Conservation (phyloP, 2,113 vertebrate genomes). For the Campylorhamphus procurvoides region DNA sequence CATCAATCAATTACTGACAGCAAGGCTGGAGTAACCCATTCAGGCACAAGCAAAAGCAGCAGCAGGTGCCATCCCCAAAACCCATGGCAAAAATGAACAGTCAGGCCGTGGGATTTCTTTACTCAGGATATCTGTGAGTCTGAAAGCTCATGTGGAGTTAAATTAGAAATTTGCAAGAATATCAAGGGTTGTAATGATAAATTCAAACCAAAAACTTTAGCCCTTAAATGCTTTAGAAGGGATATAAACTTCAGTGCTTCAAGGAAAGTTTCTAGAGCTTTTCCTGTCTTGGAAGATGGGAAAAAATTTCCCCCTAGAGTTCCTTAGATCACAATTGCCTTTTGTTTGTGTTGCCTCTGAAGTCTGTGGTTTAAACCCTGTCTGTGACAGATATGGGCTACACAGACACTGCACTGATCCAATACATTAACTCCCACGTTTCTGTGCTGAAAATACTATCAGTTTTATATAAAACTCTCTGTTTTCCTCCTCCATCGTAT, state of each 20-base stretch:
- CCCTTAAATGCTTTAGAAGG: background rate
- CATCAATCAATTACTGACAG: background rate
- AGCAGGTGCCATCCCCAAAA: background rate
- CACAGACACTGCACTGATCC: background rate
- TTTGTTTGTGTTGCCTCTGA: background rate
- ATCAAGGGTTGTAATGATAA: background rate
- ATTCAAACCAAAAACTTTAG: background rate
- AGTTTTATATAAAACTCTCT: conserved; percentile 32
- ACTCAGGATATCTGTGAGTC: background rate
- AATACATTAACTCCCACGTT: background rate
- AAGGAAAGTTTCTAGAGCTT: background rate
- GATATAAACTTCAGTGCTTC: background rate
- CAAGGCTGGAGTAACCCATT: background rate
- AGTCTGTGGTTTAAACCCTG: background rate
- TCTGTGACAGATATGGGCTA: background rate
- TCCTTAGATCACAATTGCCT: background rate
- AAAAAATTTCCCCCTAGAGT: background rate
- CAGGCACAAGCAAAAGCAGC: background rate
- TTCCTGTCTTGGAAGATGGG: background rate
- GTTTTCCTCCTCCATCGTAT: background rate
- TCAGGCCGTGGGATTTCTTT: background rate
- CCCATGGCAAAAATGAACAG: background rate
- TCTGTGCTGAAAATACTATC: background rate
- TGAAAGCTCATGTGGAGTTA: background rate
- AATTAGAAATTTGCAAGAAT: background rate